Evolutionary conservation across 1,140 invertebrate species (phyloP), one percentile per base, ranked within the genome.

Genomic region (Riptortus pedestris): DNA sequence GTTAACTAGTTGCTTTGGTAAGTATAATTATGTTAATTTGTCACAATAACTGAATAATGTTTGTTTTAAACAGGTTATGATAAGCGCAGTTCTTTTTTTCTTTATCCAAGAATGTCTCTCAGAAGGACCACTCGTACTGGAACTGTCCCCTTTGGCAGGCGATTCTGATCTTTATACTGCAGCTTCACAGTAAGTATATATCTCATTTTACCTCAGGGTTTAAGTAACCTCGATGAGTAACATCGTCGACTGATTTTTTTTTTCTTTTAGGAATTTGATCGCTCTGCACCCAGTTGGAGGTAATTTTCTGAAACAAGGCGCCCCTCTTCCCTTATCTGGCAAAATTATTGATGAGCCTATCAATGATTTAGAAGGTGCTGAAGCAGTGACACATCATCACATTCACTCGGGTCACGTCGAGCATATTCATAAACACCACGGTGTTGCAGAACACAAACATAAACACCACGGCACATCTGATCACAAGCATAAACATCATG

Each of bases 381-480:
- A 64, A 43, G 63, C 63, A 12, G 63, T 64, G 52, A 64, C 51
- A n/a, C 63, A 64, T 59, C 63, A 64, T 33, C 64, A 65, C 45
- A 59, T 61, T 16, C 64, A 65, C 43, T 61, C 58, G 9, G 64
- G 64, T 26, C 59, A 60, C 18, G 64, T 61, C 7, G 58, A 65
- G 12, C 64, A 65, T 28, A 28, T 47, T 14, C 64, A 65, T 47
- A 65, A 65, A 38, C 64, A 65, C 31, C 57, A 65, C 28, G 64
- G 64, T 33, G 18, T 51, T 16, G 59, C 59, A 20, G 64, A 59
- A 14, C 64, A 65, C 47, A 45, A 59, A 14, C 64, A 65, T 47
- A 65, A 65, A 28, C 63, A 64, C 31, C 51, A 64, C 18, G 63
- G 63, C 24, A 22, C 27, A 20, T 28, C 48, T 14, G 27, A 64